Evolutionary conservation across 2,888 invertebrate genomes (phyloP).

Genomic region (Heteromurus nitidus): DNA sequence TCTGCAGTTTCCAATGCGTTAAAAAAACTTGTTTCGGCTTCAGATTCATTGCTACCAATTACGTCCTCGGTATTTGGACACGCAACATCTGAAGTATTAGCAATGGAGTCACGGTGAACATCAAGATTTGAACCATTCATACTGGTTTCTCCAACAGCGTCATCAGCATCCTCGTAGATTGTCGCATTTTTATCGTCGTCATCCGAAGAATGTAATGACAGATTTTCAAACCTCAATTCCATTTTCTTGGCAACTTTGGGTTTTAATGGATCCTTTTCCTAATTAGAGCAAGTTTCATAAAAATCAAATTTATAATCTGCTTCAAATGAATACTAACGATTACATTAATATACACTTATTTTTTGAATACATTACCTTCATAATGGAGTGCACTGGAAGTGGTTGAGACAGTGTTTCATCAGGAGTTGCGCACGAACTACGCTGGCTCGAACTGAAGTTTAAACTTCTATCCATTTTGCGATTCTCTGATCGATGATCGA

Average conservation of each 20-base stretch:
- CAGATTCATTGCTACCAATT: not conserved
- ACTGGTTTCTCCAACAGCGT: constrained; percentile 1
- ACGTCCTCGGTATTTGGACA: no score
- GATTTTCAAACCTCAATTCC: constrained; percentile 48
- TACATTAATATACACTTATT: not conserved
- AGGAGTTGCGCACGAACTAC: not conserved
- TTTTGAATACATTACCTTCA: constrained; percentile 62
- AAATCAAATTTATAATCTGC: no score
- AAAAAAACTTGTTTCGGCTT: not conserved
- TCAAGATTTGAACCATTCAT: no score
- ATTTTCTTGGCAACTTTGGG: constrained; percentile 44
- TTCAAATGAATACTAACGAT: no score
- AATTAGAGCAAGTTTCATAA: not conserved
- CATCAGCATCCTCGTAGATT: constrained; percentile 50
- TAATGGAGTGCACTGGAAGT: constrained; percentile 64
- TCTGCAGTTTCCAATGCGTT: not conserved
- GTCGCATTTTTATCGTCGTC: constrained; percentile 34
- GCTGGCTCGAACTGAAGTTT: not conserved
- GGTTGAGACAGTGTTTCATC: constrained; percentile 18
- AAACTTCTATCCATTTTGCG: constrained; percentile 5
- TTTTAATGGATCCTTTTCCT: constrained; percentile 46
- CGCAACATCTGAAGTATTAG: no score
- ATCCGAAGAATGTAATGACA: constrained; percentile 22
- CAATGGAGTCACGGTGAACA: no score
- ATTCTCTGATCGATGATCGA: constrained; percentile 66